phyloP scores from a whole-genome alignment of 2,888 invertebrate species.

The Tetragnatha montana region DNA sequence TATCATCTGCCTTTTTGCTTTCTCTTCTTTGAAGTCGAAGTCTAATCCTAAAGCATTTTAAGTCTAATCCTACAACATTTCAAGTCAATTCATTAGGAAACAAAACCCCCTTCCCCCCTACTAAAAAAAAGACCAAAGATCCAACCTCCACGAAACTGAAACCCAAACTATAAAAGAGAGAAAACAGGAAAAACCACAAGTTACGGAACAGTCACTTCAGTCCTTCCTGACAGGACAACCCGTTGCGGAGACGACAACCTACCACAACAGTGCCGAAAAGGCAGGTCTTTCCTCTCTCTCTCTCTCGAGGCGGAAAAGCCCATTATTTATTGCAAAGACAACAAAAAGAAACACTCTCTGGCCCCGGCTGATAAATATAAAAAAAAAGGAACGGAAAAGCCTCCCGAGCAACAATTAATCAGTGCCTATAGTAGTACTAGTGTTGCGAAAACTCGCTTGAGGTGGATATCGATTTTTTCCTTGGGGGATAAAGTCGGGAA shows the following conservation, averaged over 20 bases:
- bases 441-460: constrained; percentile 10
- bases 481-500: background rate
- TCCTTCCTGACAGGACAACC: background rate
- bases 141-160: background rate
- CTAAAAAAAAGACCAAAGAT: background rate
- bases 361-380: background rate
- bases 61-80: too few species aligned
- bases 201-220: background rate
- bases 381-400: background rate
- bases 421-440: background rate
- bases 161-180: background rate
- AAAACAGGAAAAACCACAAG: background rate
- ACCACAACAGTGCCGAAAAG: background rate
- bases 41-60: too few species aligned
- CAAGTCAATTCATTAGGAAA: too few species aligned
- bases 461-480: constrained; percentile 20
- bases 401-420: constrained; percentile 17
- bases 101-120: background rate
- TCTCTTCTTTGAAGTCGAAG: too few species aligned
- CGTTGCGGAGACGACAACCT: background rate
- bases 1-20: too few species aligned
- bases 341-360: background rate
- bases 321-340: background rate
- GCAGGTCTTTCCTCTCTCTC: background rate
- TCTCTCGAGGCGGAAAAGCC: background rate